These are phyloP conservation scores for Gallinago undulata DNA, from an alignment of 2,113 vertebrate species.

Conservation along the genomic window DNA sequence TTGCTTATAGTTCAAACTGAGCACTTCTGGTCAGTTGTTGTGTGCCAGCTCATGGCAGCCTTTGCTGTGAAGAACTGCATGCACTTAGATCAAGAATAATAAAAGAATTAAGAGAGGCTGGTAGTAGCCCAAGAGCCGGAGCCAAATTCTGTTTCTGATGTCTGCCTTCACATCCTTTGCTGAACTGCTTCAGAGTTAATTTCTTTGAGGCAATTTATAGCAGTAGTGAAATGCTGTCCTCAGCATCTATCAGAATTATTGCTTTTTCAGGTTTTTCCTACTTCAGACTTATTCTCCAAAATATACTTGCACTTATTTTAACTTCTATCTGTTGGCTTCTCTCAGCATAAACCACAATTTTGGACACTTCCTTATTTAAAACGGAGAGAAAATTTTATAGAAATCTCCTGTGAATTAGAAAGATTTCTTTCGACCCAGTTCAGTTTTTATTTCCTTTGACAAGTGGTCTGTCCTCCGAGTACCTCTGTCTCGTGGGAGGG, in stretches of 20 bases:
- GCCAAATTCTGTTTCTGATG: conserved; percentile 27
- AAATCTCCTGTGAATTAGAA: neutral
- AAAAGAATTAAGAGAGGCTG: conserved; percentile 17
- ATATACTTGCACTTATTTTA: conserved; percentile 16
- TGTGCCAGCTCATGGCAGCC: neutral
- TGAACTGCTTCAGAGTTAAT: conserved; percentile 41
- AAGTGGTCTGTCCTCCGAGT: neutral
- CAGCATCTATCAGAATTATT: conserved; percentile 56
- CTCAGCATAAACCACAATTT: neutral
- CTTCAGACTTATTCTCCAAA: conserved; percentile 2
- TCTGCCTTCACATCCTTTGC: conserved; percentile 7
- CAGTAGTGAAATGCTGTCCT: conserved; percentile 43
- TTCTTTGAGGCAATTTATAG: conserved; percentile 51
- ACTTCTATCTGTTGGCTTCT: neutral
- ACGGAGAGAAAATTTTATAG: neutral
- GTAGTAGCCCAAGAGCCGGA: conserved; percentile 7
- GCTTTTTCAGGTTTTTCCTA: conserved; percentile 52
- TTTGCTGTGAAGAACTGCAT: neutral
- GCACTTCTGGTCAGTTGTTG: neutral
- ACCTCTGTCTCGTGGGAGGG: neutral
- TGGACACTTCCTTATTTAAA: neutral
- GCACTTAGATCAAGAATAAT: neutral
- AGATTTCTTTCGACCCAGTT: neutral
- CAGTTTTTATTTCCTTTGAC: neutral
- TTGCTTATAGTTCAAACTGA: neutral